phyloP scores from a whole-genome alignment of 2,888 invertebrate genomes.

The Chydorus sphaericus region DNA sequence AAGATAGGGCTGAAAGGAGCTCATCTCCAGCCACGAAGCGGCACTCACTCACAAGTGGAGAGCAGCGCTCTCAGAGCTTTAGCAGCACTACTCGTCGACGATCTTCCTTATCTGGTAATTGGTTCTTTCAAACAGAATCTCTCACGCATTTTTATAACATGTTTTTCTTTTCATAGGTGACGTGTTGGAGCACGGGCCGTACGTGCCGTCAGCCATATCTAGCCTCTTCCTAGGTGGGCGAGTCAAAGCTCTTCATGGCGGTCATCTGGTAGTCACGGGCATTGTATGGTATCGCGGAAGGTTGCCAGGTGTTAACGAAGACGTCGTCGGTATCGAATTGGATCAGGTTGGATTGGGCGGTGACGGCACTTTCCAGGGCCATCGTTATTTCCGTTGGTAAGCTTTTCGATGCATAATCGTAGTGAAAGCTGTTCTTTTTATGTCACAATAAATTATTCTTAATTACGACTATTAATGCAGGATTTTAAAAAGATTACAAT shows the following conservation, averaged over 20 bases:
- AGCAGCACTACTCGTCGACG: background rate
- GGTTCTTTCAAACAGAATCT: background rate
- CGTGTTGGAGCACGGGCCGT: conserved; percentile 7
- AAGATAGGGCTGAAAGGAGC: background rate
- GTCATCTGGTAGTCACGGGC: conserved; percentile 8
- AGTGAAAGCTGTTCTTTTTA: background rate
- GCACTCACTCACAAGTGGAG: conserved; percentile 6
- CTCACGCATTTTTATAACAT: background rate
- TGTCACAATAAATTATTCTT: background rate
- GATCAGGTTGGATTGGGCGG: conserved; percentile 11
- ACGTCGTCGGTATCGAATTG: conserved; percentile 9
- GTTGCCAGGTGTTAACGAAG: conserved; percentile 12
- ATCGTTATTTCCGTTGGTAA: conserved; percentile 12
- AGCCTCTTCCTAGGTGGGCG: conserved; percentile 10
- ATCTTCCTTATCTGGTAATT: background rate
- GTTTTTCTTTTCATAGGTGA: background rate
- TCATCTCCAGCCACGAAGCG: background rate
- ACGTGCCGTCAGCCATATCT: conserved; percentile 6
- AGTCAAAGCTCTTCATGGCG: conserved; percentile 12
- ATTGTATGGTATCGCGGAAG: conserved; percentile 10
- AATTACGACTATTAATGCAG: no score
- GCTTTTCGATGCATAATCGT: background rate
- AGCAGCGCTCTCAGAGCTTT: background rate
- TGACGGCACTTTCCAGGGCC: conserved; percentile 12
- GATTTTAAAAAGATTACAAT: no score